Conservation (phyloP, 2,113 vertebrate species). For the Rhombomys opimus region DNA sequence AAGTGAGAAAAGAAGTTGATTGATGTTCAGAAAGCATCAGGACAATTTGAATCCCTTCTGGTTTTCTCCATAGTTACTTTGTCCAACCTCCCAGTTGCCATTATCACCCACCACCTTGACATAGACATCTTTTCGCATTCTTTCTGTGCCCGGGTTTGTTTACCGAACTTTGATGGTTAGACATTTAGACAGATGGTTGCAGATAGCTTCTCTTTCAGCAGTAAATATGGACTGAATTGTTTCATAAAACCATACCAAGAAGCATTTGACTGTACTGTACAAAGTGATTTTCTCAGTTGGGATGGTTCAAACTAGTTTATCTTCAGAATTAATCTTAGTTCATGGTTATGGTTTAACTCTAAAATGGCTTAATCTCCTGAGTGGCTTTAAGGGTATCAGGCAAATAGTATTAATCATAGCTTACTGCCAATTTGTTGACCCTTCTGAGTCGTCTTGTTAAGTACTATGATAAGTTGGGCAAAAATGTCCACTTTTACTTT, state of each 20-base stretch:
- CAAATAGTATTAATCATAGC: constrained; percentile 2
- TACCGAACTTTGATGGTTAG: neutral
- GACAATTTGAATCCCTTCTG: neutral
- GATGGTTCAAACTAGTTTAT: neutral
- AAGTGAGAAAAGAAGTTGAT: neutral
- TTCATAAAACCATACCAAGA: constrained; percentile 14
- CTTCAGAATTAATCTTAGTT: constrained; percentile 47
- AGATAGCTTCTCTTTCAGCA: neutral
- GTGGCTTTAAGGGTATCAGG: constrained; percentile 11
- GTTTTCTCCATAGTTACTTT: neutral
- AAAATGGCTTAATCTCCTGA: constrained; percentile 5
- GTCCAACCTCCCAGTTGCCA: fast-evolving
- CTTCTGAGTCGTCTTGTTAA: neutral
- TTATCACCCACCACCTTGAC: neutral
- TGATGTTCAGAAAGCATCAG: neutral
- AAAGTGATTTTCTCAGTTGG: constrained; percentile 12
- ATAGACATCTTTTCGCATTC: neutral
- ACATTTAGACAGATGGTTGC: neutral
- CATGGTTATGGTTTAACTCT: neutral
- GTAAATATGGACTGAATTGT: neutral
- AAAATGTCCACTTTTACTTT: neutral
- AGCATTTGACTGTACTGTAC: neutral
- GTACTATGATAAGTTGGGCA: neutral
- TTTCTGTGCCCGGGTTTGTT: neutral
- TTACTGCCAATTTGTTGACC: neutral